These are phyloP conservation scores for Heliconius erato DNA, from an alignment of 2,888 invertebrate genomes.

Conservation along the genomic window DNA sequence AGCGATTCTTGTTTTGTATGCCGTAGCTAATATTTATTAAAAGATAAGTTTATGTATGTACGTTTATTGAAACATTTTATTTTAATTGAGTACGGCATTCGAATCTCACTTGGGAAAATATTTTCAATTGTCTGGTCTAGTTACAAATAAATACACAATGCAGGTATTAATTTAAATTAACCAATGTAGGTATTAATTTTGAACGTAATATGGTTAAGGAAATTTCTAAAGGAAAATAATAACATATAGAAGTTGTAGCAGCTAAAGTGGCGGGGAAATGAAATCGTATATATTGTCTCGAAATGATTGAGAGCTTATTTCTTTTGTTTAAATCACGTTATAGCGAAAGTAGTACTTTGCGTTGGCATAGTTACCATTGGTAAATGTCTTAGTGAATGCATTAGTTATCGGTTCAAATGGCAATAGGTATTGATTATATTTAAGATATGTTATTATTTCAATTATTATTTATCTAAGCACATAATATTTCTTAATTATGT, in stretches of 20 bases:
- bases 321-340: background rate
- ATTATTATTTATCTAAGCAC: too few relatives aligned
- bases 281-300: constrained; percentile 55
- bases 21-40: too few relatives aligned
- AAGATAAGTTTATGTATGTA: background rate
- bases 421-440: too few relatives aligned
- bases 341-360: background rate
- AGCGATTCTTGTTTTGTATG: background rate
- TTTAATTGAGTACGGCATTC: background rate
- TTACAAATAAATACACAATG: background rate
- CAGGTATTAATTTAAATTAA: too few relatives aligned
- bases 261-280: constrained; percentile 73
- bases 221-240: constrained; percentile 66
- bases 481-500: too few relatives aligned
- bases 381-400: background rate
- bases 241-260: constrained; percentile 82
- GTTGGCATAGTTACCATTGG: background rate
- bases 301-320: constrained; percentile 36
- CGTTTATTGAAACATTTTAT: background rate
- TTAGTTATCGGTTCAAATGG: background rate
- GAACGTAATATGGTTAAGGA: background rate
- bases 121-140: background rate
- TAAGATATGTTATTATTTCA: too few relatives aligned
- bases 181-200: too few relatives aligned
- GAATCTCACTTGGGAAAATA: background rate